phyloP scores from a whole-genome alignment of 2,113 vertebrate genomes.

The Ictidomys tridecemlineatus region DNA sequence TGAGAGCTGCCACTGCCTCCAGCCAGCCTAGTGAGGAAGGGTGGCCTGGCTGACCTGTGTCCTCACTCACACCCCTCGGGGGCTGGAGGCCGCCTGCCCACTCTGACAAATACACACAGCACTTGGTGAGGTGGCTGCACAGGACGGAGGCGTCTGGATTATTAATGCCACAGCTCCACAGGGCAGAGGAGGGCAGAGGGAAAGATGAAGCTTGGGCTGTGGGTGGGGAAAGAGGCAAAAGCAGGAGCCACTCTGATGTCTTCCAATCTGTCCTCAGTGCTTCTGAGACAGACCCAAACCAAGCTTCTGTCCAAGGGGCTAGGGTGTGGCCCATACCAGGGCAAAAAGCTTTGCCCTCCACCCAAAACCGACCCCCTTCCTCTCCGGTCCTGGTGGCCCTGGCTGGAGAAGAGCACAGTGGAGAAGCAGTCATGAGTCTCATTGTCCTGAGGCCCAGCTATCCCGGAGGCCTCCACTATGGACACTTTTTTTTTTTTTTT shows the following conservation, averaged over 20 bases:
- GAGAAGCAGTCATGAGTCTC: background rate
- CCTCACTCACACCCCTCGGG: background rate
- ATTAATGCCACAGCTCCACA: background rate
- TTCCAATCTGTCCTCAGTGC: background rate
- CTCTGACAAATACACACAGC: background rate
- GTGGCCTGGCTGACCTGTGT: background rate
- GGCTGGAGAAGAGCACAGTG: background rate
- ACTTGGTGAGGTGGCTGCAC: rapidly evolving
- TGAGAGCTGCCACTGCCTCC: background rate
- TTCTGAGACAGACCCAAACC: background rate
- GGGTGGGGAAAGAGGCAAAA: background rate
- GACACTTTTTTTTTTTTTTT: no score
- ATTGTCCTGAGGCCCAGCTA: no score
- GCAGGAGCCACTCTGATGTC: background rate
- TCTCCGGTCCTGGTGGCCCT: background rate
- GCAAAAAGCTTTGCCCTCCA: background rate
- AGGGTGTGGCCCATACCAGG: background rate
- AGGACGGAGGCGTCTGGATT: background rate
- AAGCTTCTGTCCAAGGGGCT: background rate
- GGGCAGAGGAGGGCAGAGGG: no score
- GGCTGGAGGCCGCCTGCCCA: background rate
- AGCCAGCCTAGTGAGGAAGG: background rate
- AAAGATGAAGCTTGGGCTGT: background rate
- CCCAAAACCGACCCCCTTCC: rapidly evolving
- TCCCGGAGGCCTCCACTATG: background rate